Evolutionary conservation across 2,113 vertebrate species (phyloP).

Genomic region (Neolamprologus cancellatus): DNA sequence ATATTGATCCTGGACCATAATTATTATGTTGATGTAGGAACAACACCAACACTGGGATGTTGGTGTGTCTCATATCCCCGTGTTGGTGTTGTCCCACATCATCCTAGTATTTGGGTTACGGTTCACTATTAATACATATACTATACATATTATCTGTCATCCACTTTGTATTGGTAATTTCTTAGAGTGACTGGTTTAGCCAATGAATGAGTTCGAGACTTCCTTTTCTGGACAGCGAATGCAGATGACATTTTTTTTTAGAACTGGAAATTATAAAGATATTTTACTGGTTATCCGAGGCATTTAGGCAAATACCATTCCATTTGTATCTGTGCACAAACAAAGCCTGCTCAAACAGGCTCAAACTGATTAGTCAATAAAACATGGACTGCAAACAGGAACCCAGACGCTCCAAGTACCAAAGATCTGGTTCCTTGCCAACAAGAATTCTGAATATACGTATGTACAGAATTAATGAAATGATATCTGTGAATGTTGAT

Average conservation of each 20-base stretch:
- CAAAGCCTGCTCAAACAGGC: background rate
- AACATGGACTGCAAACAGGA: background rate
- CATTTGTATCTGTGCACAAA: background rate
- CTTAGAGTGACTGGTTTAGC: background rate
- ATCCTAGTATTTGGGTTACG: background rate
- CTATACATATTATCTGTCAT: background rate
- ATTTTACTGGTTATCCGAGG: background rate
- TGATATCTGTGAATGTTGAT: background rate
- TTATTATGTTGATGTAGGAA: background rate
- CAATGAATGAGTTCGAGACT: rapidly evolving
- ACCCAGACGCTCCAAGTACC: background rate
- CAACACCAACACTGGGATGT: background rate
- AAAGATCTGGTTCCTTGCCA: background rate
- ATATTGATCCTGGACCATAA: background rate
- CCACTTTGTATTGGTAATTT: background rate
- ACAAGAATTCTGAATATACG: background rate
- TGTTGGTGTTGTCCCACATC: background rate
- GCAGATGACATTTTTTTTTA: background rate
- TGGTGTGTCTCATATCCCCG: background rate
- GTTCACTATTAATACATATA: background rate
- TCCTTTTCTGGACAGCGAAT: background rate
- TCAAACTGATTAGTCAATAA: background rate
- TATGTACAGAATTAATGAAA: background rate
- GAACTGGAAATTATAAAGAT: background rate
- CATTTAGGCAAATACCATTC: background rate